Evolutionary conservation across 2,888 invertebrate genomes (phyloP).

Genomic region (Drosophila monieri): DNA sequence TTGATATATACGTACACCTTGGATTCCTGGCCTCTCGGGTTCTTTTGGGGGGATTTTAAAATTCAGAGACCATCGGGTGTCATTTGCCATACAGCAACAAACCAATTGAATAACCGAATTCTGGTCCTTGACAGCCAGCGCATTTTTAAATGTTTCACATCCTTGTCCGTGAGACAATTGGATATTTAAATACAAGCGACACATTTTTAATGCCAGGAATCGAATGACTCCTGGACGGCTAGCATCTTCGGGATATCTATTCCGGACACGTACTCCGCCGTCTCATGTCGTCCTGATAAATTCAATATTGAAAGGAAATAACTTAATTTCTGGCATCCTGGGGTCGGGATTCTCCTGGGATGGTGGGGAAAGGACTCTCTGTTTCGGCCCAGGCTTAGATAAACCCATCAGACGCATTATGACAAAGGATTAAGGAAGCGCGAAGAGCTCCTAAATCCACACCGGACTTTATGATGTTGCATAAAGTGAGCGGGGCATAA

Average conservation of each 20-base stretch:
- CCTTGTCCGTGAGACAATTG: slow-evolving; percentile 59
- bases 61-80: slow-evolving; percentile 79
- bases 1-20: slow-evolving; percentile 50
- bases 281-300: slow-evolving; percentile 76
- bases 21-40: slow-evolving; percentile 7
- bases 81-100: slow-evolving; percentile 65
- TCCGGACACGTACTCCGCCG: slow-evolving; percentile 72
- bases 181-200: slow-evolving; percentile 79
- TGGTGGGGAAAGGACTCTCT: neutral
- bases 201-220: slow-evolving; percentile 69
- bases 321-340: slow-evolving; percentile 75
- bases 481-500: slow-evolving; percentile 58
- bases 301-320: slow-evolving; percentile 82
- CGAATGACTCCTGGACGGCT: slow-evolving; percentile 6
- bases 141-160: slow-evolving; percentile 75
- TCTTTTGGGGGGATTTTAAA: slow-evolving; percentile 66
- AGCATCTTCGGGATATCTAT: slow-evolving; percentile 52
- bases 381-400: neutral
- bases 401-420: slow-evolving; percentile 10
- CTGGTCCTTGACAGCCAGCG: slow-evolving; percentile 15
- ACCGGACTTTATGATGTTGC: slow-evolving; percentile 63
- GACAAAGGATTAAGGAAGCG: slow-evolving; percentile 47
- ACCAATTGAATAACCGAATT: slow-evolving; percentile 67
- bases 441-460: slow-evolving; percentile 14
- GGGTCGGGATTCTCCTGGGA: slow-evolving; percentile 18